Evolutionary conservation across 2,113 vertebrate genomes (phyloP), one percentile per base, ranked within the genome.

Genomic region (Sebastes fasciatus): DNA sequence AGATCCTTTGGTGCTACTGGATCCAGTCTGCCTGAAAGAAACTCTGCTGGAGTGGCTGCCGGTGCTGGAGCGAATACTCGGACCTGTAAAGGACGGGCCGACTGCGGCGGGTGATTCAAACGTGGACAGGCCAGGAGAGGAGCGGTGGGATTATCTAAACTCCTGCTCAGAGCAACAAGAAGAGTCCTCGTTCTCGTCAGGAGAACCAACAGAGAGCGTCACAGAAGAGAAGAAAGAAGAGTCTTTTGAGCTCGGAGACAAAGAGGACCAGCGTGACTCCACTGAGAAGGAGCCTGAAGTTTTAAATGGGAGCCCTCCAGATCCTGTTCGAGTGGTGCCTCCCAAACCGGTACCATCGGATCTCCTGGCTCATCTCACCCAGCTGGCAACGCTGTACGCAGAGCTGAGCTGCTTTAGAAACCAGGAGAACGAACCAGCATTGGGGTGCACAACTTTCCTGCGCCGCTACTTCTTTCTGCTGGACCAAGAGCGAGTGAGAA

Each of bases 391-490:
- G 0, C 90, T 99, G 46, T 97, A 97, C 86, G 91, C 98, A 72
- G 98, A 99, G 86, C 86, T 98, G 85, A 79, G 74, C 71, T 95
- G 97, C 52, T 96, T 98, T 43, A 84, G 77, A 42, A 86, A 85
- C 9, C 79, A 58, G 14, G 48, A 58, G 69, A 49, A 62, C 14
- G 86, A 70, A 43, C 34, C 63, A 65, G 72, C 66, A 4, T 55
- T 82, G 51, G 75, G 34, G 3, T 89, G 91, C 55, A 51, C 58
- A 3, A 84, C 80, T 1, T 98, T 98, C 87, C 94, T 99, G 68
- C 94, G 66, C 16, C 95, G 89, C 51, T 98, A 96, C 90, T 99
- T 99, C 90, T 98, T 97, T 61, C 96, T 99, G 77, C 85, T 99
- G 91, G 97, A 99, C 85, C 93, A 96, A 68, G 97, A 96, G 88